Conservation (phyloP, 2,797 vertebrate species). For the Pseudotriccus pelzelni region DNA sequence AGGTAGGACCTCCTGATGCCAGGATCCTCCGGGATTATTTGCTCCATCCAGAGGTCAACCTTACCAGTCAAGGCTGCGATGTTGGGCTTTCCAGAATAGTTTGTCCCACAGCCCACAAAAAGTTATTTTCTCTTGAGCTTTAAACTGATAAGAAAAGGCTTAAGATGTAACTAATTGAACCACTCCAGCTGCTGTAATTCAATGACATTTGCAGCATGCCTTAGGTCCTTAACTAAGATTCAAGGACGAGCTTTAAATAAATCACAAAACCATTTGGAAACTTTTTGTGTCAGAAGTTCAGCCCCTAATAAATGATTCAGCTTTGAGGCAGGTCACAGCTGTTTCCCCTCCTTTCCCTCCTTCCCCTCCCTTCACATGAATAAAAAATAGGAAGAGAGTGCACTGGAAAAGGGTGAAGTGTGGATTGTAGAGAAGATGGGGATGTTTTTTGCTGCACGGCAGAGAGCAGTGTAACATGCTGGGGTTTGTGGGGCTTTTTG, state of each 20-base stretch:
- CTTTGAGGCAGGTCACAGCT: not conserved
- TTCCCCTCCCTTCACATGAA: not conserved
- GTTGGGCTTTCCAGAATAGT: not conserved
- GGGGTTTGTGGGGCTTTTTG: not conserved
- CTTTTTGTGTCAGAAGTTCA: not conserved
- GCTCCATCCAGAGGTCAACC: not conserved
- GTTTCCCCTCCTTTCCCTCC: not conserved
- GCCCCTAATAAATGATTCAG: not conserved
- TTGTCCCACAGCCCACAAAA: not conserved
- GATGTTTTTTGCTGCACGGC: not conserved
- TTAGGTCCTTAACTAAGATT: not conserved
- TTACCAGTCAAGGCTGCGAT: not conserved
- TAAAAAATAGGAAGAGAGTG: not conserved
- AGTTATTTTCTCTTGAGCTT: not conserved
- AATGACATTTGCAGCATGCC: not conserved
- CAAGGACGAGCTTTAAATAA: slow-evolving; percentile 16
- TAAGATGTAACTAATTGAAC: not conserved
- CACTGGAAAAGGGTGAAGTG: not conserved
- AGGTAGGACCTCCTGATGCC: not conserved
- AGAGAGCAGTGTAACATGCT: not conserved
- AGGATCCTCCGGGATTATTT: not conserved
- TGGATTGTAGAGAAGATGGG: not conserved
- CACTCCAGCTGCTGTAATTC: not conserved
- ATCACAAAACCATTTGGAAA: not conserved
- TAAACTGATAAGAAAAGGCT: not conserved